These are phyloP conservation scores for Bombylius discolor DNA, from an alignment of 2,888 invertebrate genomes.

Conservation along the genomic window DNA sequence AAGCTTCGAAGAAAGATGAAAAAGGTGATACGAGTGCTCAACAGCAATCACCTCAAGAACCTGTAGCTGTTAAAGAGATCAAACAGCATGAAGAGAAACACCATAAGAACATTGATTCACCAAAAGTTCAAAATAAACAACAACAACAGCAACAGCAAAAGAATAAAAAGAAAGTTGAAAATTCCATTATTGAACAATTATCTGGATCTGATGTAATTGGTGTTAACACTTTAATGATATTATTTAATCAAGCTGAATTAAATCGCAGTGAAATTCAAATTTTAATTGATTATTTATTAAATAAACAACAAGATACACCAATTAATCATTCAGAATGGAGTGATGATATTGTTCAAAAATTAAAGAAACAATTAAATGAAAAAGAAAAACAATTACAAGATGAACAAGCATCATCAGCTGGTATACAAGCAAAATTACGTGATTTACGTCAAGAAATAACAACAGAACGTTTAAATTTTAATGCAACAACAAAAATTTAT, in stretches of 20 bases:
- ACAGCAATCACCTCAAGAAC: conserved; percentile 2
- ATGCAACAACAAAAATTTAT: conserved; percentile 26
- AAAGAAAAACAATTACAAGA: conserved; percentile 65
- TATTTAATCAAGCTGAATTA: conserved; percentile 67
- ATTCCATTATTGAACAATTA: conserved; percentile 37
- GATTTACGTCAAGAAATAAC: conserved; percentile 51
- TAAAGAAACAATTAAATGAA: conserved; percentile 80
- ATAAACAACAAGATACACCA: conserved; percentile 71
- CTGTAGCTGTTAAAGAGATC: conserved; percentile 23
- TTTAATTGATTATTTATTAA: conserved; percentile 75
- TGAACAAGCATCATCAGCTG: conserved; percentile 60
- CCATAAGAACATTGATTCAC: conserved; percentile 22
- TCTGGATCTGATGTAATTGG: conserved; percentile 57
- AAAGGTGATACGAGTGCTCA: conserved; percentile 14
- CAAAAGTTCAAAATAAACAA: conserved; percentile 22
- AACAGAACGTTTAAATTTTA: conserved; percentile 30
- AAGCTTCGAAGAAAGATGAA: conserved; percentile 7
- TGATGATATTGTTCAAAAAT: conserved; percentile 74
- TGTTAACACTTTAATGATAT: conserved; percentile 54
- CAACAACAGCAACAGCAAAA: conserved; percentile 17
- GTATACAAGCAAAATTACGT: conserved; percentile 63
- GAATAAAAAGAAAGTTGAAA: conserved; percentile 48
- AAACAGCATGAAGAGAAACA: conserved; percentile 23
- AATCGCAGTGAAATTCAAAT: conserved; percentile 80
- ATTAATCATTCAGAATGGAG: conserved; percentile 69